Evolutionary conservation across 2,888 invertebrate genomes (phyloP), one percentile per base, ranked within the genome.

Genomic region (Theretra japonica): DNA sequence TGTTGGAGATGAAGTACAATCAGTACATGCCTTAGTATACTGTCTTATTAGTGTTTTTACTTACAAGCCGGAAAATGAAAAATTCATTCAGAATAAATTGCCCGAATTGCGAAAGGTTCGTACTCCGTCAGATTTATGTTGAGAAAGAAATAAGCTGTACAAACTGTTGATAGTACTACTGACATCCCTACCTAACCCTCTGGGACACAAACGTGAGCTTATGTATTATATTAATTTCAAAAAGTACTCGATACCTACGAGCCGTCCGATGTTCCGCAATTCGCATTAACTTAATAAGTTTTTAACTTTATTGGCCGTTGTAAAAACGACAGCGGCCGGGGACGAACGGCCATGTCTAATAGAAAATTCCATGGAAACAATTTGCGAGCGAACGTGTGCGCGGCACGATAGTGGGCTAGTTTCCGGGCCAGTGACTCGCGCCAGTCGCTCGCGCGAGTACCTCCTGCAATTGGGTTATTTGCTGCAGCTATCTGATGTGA

Each of bases 371-470:
- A 65, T 65, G 65, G 41, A 48, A 65, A 48, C 48, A 23, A 65
- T 65, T 23, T 48, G 65, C 48, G 65, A 65, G 17, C 41, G 48
- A 11, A 15, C 41, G 48, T 41, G 62, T 48, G 65, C 48, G 41
- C 48, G 41, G 65, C 65, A 5, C 62, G 62, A 65, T 65, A 41
- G 21, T 65, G 65, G 65, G 23, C 65, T 65, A 65, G 65, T 65
- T 65, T 65, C 65, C 23, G 17, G 23, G 65, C 65, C 65, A 65
- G 48, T 65, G 65, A 17, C 65, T 65, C 48, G 65, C 48, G 48
- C 48, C 65, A 65, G 65, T 65, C 4, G 41, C 62, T 65, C 21
- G 19, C 17, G 23, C 33, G 6, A 33, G 33, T 41, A 3, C 41
- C 41, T 15, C 11, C 15, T 41, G 41, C 41, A 65, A 65, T 65